Conservation (phyloP, 2,797 vertebrate genomes). For the Perdix hodgsoniae region DNA sequence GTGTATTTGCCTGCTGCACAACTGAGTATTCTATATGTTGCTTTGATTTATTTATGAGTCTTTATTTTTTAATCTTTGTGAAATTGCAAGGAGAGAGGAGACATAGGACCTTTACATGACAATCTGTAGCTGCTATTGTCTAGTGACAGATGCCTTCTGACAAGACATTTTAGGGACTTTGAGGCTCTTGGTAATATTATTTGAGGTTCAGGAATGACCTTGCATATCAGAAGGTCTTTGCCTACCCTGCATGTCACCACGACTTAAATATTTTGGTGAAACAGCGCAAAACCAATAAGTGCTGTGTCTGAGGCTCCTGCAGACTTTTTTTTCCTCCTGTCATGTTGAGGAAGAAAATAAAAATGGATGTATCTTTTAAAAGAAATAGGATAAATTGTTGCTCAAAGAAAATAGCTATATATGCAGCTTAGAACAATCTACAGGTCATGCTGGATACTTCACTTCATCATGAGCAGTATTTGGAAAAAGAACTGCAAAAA, state of each 20-base stretch:
- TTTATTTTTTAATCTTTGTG: constrained; percentile 22
- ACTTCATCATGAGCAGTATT: background rate
- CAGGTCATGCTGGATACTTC: background rate
- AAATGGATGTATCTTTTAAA: background rate
- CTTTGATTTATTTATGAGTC: constrained; percentile 36
- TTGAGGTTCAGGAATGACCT: constrained; percentile 35
- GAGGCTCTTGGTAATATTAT: constrained; percentile 5
- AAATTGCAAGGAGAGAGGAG: background rate
- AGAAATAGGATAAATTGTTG: background rate
- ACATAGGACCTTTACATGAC: constrained; percentile 4
- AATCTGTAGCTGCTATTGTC: background rate
- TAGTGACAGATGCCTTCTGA: constrained; percentile 40
- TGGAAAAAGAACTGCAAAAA: background rate
- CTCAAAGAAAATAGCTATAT: background rate
- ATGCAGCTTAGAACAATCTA: background rate
- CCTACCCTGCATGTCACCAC: constrained; percentile 15
- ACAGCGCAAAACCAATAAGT: constrained; percentile 1
- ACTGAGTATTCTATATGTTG: background rate
- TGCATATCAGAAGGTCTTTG: background rate
- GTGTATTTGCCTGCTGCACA: background rate
- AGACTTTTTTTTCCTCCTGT: background rate
- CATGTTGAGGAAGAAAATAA: constrained; percentile 1
- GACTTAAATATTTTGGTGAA: constrained; percentile 37
- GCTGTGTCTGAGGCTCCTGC: constrained; percentile 1
- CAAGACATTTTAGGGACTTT: constrained; percentile 31